Evolutionary conservation across 2,888 invertebrate species (phyloP).

Genomic region (Agrilus cyanescens): DNA sequence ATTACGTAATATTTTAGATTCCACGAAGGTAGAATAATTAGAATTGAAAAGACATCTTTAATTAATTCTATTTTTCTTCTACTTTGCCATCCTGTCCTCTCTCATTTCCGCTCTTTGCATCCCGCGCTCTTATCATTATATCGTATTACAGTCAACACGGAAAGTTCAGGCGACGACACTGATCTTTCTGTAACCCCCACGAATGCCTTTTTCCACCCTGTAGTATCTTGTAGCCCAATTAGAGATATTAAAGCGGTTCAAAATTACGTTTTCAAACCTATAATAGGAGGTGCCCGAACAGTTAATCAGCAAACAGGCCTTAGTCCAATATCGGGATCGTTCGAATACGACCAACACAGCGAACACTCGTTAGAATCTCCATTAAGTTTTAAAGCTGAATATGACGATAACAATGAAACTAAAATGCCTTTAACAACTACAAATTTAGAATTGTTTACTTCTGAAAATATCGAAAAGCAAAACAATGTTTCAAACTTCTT

Average conservation of each 20-base stretch:
- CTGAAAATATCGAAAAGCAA: slow-evolving; percentile 16
- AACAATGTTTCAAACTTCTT: slow-evolving; percentile 8
- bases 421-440: slow-evolving; percentile 51
- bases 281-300: slow-evolving; percentile 5
- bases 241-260: slow-evolving; percentile 2
- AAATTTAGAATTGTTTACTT: slow-evolving; percentile 31
- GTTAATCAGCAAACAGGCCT: not conserved
- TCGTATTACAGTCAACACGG: too few species aligned
- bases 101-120: slow-evolving; percentile 13
- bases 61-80: slow-evolving; percentile 5
- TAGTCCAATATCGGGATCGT: slow-evolving; percentile 31
- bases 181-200: slow-evolving; percentile 26
- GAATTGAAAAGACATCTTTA: not conserved
- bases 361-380: slow-evolving; percentile 11
- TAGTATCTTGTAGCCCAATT: too few species aligned
- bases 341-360: slow-evolving; percentile 26
- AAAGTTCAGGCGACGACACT: slow-evolving; percentile 15
- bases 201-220: slow-evolving; percentile 27
- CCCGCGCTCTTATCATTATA: slow-evolving; percentile 18
- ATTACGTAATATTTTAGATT: too few species aligned
- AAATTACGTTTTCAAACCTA: slow-evolving; percentile 16
- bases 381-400: not conserved
- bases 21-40: too few species aligned
- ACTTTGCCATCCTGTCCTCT: slow-evolving; percentile 2
- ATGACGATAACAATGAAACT: slow-evolving; percentile 46